Evolutionary conservation across 2,113 vertebrate species (phyloP), one percentile per base, ranked within the genome.

Genomic region (Coracopsis vasa): DNA sequence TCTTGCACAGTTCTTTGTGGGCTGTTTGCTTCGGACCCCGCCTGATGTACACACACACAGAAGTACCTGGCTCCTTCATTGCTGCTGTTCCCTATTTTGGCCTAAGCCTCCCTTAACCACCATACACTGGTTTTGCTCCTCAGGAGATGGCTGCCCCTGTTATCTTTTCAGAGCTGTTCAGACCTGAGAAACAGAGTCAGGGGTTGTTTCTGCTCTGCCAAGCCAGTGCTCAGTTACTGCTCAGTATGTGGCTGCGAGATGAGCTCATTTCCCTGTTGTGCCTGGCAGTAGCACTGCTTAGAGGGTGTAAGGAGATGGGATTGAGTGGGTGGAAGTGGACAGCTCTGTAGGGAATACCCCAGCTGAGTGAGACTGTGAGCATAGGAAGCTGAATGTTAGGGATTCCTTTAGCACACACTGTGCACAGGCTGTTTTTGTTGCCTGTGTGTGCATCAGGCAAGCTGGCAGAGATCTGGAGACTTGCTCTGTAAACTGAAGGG

Each of bases 381-480:
- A 7, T 1, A 41, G 41, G 24, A 5, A 37, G 50, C 42, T 8
- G 45, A 72, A 20, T 70, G 1, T 3, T 17, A 6, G 31, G 27
- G 41, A 12, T 17, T 62, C 53, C 28, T 31, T 33, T 1, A 13
- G 60, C 5, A 1, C 1, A 0, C 20, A 1, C 5, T 1, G 9
- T 17, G 24, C 51, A 48, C 80, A 11, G 80, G 48, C 89, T 79
- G 29, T 11, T 29, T 44, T 10, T 45, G 67, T 1, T 15, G 4
- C 25, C 25, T 18, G 31, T 50, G 50, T 58, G 64, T 12, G n/a
- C 0, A 0, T 2, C 37, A 73, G 67, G 33, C 33, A 31, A 42
- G 45, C 86, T 67, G 86, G 67, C 89, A 70, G 79, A 33, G 71
- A 33, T 3, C 82, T 15, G 0, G 17, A 4, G 47, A 0, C 37